Evolutionary conservation across 2,888 invertebrate genomes (phyloP).

Genomic region (Leucophenga montana): DNA sequence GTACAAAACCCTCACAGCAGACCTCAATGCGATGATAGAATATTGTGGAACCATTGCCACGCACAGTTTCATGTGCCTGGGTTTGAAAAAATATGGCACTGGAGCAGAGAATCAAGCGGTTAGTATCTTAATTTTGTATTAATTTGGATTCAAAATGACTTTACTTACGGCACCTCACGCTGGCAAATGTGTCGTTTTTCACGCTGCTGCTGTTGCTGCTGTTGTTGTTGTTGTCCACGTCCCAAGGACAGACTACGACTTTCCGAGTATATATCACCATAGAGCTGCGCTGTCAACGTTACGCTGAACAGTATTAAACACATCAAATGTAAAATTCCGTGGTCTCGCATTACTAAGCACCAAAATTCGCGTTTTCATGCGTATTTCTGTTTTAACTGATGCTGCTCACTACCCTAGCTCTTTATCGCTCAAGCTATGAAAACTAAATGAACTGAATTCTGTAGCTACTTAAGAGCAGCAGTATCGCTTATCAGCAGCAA

Average conservation of each 20-base stretch:
- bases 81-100: conserved; percentile 69
- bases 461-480: neutral
- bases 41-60: conserved; percentile 72
- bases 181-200: conserved; percentile 49
- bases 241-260: conserved; percentile 38
- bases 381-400: too few relatives aligned
- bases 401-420: neutral
- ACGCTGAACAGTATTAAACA: too few relatives aligned
- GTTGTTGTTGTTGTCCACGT: conserved; percentile 30
- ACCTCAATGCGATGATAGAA: conserved; percentile 77
- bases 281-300: conserved; percentile 26
- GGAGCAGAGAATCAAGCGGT: neutral
- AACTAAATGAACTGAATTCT: neutral
- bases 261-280: conserved; percentile 48
- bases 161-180: conserved; percentile 67
- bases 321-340: too few relatives aligned
- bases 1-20: conserved; percentile 82
- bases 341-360: neutral
- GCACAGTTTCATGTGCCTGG: conserved; percentile 46
- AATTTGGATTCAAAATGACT: neutral
- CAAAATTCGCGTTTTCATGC: neutral
- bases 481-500: conserved; percentile 13
- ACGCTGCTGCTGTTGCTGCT: conserved; percentile 33
- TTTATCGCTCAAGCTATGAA: conserved; percentile 24
- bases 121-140: neutral